Conservation (phyloP, 2,888 invertebrate species). For the Trichogramma dendrolimi region DNA sequence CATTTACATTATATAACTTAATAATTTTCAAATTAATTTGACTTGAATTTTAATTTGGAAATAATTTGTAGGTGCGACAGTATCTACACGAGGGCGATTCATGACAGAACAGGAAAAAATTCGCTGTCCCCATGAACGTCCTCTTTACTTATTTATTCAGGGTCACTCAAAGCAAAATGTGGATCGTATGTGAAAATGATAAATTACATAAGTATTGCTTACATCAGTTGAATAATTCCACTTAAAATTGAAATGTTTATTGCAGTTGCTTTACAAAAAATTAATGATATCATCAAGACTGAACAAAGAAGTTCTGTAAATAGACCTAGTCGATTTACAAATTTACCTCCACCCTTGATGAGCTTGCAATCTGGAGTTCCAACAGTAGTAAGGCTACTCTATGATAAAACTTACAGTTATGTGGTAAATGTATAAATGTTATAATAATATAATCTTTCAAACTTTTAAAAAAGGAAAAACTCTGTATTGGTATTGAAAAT, state of each 20-base stretch:
- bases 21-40: conserved; percentile 4
- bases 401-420: neutral
- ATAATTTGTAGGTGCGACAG: conserved; percentile 56
- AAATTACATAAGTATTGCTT: neutral
- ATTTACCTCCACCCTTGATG: conserved; percentile 53
- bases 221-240: neutral
- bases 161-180: conserved; percentile 56
- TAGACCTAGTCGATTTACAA: conserved; percentile 51
- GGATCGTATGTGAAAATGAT: conserved; percentile 41
- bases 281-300: conserved; percentile 55
- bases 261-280: conserved; percentile 56
- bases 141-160: conserved; percentile 58
- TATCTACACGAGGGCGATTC: conserved; percentile 59
- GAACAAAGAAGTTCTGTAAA: conserved; percentile 49
- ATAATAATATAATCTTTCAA: conserved; percentile 5
- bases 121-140: conserved; percentile 54
- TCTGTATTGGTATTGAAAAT: conserved; percentile 73
- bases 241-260: conserved; percentile 18
- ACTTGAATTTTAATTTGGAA: neutral
- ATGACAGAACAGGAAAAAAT: conserved; percentile 56
- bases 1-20: neutral
- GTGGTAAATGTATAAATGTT: conserved; percentile 3
- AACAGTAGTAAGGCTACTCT: conserved; percentile 40
- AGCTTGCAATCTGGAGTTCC: conserved; percentile 50
- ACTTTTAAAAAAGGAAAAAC: conserved; percentile 61